Conservation (phyloP, 2,797 vertebrate species). For the Dipus sagitta region DNA sequence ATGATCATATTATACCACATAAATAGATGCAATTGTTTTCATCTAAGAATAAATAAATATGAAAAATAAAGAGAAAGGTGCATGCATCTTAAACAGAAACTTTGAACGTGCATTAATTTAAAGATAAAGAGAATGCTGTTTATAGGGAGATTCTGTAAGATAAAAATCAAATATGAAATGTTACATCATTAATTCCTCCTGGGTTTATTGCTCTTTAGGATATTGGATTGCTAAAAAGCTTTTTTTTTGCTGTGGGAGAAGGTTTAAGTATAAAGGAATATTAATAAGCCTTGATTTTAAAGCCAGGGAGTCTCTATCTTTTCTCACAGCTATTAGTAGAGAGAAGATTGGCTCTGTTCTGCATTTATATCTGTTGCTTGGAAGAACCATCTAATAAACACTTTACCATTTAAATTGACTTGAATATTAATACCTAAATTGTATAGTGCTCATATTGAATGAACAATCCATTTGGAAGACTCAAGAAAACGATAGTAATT, state of each 20-base stretch:
- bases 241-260: constrained; percentile 25
- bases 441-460: background rate
- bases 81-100: background rate
- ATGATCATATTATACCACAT: background rate
- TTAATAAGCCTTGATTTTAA: constrained; percentile 49
- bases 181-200: constrained; percentile 36
- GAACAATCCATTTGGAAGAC: background rate
- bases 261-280: constrained; percentile 33
- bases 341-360: background rate
- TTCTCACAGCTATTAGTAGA: background rate
- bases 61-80: background rate
- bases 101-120: background rate
- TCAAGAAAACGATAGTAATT: background rate
- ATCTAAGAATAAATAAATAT: background rate
- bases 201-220: background rate
- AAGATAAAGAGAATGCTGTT: constrained; percentile 5
- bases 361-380: background rate
- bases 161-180: background rate
- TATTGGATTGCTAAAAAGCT: background rate
- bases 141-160: background rate
- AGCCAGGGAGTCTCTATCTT: background rate
- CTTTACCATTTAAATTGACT: constrained; percentile 40
- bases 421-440: constrained; percentile 46
- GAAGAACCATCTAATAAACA: background rate
- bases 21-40: background rate